These are phyloP conservation scores for Neodiprion virginianus DNA, from an alignment of 1,140 invertebrate genomes.

Conservation along the genomic window DNA sequence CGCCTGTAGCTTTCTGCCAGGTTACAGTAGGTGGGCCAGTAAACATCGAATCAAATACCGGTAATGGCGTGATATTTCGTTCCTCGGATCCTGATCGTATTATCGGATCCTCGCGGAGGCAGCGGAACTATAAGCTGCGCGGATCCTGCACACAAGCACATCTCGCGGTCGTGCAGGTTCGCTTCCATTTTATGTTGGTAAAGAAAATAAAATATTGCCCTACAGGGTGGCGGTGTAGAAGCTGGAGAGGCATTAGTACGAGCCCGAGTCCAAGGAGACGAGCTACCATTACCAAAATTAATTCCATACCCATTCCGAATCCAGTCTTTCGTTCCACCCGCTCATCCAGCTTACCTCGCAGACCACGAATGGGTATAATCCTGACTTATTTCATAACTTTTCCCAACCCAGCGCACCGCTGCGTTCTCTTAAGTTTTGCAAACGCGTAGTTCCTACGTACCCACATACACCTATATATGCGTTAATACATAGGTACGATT, in stretches of 20 bases:
- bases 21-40: too few relatives aligned
- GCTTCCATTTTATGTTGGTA: too few relatives aligned
- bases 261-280: neutral
- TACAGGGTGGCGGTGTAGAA: neutral
- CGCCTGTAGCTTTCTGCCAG: too few relatives aligned
- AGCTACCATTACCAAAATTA: constrained; percentile 1
- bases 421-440: too few relatives aligned
- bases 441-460: too few relatives aligned
- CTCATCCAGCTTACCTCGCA: neutral
- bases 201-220: neutral
- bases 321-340: neutral
- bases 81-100: neutral
- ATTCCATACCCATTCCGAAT: constrained; percentile 2
- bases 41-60: neutral
- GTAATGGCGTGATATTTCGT: neutral
- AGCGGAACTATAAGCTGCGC: neutral
- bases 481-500: neutral
- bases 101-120: neutral
- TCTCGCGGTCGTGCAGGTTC: too few relatives aligned
- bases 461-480: too few relatives aligned
- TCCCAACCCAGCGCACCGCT: neutral
- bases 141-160: too few relatives aligned
- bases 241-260: neutral
- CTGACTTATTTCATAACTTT: neutral
- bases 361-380: neutral